Percentiles rank a stretch among this genome's conserved stretches.
Conservation (phyloP, 2,113 vertebrate species). For the Ciconia stormi region DNA sequence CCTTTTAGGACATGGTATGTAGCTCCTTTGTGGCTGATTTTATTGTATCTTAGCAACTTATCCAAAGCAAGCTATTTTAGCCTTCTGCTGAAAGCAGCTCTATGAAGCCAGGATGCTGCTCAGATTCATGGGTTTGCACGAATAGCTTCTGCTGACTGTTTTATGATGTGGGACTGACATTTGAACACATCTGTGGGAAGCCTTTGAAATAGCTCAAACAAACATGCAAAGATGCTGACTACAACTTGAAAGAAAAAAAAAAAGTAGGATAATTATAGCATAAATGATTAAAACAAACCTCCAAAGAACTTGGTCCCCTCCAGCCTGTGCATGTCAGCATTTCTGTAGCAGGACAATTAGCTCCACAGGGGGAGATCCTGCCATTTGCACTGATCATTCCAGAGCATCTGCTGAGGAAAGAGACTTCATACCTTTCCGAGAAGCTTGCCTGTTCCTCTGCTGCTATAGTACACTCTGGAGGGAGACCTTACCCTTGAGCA, state of each 20-base stretch:
- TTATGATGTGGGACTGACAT: background rate
- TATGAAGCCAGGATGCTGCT: background rate
- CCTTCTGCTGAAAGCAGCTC: background rate
- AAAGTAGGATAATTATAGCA: background rate
- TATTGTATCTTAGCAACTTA: background rate
- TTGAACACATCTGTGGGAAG: background rate
- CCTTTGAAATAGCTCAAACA: background rate
- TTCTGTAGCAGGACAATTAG: background rate
- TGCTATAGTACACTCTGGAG: background rate
- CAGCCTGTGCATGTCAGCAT: background rate
- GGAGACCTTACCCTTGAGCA: background rate
- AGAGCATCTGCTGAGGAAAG: background rate
- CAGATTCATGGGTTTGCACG: background rate
- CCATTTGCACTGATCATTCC: background rate
- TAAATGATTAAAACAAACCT: background rate
- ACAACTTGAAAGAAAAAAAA: background rate
- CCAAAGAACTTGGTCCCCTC: background rate
- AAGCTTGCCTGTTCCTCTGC: background rate
- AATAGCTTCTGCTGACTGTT: background rate
- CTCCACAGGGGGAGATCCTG: background rate
- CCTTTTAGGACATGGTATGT: background rate
- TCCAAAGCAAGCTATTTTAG: background rate
- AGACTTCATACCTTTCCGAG: background rate
- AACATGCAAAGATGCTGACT: background rate
- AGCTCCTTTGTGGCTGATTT: background rate